Evolutionary conservation across 2,113 vertebrate genomes (phyloP).

Genomic region (Oostethus manadensis): DNA sequence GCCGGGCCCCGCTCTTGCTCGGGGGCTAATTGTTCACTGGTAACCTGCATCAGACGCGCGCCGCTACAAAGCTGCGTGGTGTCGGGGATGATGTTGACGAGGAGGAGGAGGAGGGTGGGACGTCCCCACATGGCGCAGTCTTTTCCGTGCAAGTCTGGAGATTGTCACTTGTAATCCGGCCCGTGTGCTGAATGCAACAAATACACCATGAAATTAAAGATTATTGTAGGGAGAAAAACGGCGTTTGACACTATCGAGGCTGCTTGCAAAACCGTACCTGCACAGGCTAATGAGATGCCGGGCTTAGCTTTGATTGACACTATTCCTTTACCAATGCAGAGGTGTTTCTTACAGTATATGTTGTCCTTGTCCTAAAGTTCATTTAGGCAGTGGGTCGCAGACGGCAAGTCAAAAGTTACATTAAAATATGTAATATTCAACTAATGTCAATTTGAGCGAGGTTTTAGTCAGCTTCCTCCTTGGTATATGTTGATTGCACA

Average conservation of each 20-base stretch:
- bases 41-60: constrained; percentile 63
- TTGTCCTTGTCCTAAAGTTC: too few species aligned
- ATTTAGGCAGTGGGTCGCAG: too few species aligned
- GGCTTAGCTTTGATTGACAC: not conserved
- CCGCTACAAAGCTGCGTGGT: constrained; percentile 45
- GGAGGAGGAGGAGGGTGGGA: not conserved
- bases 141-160: constrained; percentile 61
- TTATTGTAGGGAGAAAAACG: constrained; percentile 61
- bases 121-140: constrained; percentile 49
- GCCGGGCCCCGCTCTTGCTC: constrained; percentile 81
- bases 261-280: constrained; percentile 34
- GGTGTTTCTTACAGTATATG: too few species aligned
- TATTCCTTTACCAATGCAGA: too few species aligned
- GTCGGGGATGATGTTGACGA: constrained; percentile 11
- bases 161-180: constrained; percentile 73
- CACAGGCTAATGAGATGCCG: too few species aligned
- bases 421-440: too few species aligned
- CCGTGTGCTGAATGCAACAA: constrained; percentile 70
- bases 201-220: constrained; percentile 76
- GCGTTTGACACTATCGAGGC: constrained; percentile 45
- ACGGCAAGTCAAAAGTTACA: too few species aligned
- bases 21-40: constrained; percentile 86
- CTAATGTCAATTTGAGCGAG: too few species aligned
- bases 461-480: too few species aligned
- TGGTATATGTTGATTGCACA: too few species aligned